These are phyloP conservation scores for Palaemon carinicauda DNA, from an alignment of 1,140 invertebrate species.

Conservation along the genomic window DNA sequence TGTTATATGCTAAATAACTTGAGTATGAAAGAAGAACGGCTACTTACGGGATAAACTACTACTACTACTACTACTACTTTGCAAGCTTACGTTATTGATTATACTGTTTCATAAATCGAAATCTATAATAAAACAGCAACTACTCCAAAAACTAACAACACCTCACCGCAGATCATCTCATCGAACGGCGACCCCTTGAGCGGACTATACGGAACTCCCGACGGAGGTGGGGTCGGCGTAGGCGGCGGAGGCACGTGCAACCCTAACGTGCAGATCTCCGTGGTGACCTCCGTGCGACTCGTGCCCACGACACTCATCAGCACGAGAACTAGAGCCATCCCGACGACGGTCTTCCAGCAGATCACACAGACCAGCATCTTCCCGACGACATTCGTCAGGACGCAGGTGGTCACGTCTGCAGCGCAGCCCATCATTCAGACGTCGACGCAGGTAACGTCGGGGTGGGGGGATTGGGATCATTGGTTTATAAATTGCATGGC, in stretches of 20 bases:
- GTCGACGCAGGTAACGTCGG: constrained; percentile 10
- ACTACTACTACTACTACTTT: too few species aligned
- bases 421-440: constrained; percentile 35
- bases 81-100: too few species aligned
- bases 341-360: constrained; percentile 37
- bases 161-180: neutral
- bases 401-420: constrained; percentile 28
- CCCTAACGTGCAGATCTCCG: constrained; percentile 4
- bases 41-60: too few species aligned
- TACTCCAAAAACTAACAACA: too few species aligned
- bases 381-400: constrained; percentile 19
- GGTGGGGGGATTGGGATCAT: neutral
- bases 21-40: too few species aligned
- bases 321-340: constrained; percentile 42
- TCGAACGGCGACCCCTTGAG: neutral
- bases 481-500: too few species aligned
- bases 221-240: neutral
- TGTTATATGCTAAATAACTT: too few species aligned
- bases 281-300: constrained; percentile 35
- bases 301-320: constrained; percentile 42
- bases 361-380: constrained; percentile 41
- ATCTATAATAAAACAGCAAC: too few species aligned
- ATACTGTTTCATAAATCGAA: too few species aligned
- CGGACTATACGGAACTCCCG: constrained; percentile 18
- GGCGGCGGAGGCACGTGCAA: constrained; percentile 1